A percentile compares a stretch with the other conserved stretches of the same genome.
phyloP scores from a whole-genome alignment of 2,797 vertebrate species.

The Ceyx erithaca region DNA sequence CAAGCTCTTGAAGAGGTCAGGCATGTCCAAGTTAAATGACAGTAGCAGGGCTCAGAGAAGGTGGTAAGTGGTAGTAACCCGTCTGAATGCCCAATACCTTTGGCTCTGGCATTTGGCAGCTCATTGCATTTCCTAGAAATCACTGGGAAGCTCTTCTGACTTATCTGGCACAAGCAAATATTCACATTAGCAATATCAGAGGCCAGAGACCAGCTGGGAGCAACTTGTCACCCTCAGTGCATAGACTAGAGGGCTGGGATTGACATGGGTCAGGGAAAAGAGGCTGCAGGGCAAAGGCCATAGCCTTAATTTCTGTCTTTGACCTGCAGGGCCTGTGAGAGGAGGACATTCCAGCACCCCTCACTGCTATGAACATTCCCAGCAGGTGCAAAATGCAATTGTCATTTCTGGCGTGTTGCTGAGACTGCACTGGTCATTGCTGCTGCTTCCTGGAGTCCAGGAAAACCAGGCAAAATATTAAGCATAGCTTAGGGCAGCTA shows the following conservation, averaged over 20 bases:
- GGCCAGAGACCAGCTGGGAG: not conserved
- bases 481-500: not conserved
- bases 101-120: slow-evolving; percentile 13
- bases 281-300: not conserved
- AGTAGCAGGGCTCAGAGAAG: not conserved
- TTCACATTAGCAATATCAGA: not conserved
- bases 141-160: slow-evolving; percentile 1
- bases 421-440: not conserved
- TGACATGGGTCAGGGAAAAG: not conserved
- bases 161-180: not conserved
- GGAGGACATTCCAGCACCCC: not conserved
- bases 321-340: not conserved
- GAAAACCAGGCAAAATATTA: not conserved
- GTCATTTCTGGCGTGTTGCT: not conserved
- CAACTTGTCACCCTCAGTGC: rapidly evolving
- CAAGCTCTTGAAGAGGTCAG: not conserved
- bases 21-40: not conserved
- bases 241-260: not conserved
- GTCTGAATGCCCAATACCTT: not conserved
- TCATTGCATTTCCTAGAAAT: slow-evolving; percentile 42
- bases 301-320: not conserved
- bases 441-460: not conserved
- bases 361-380: not conserved
- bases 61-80: not conserved
- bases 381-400: not conserved